phyloP scores from a whole-genome alignment of 2,888 invertebrate genomes.

The Craniophora ligustri region DNA sequence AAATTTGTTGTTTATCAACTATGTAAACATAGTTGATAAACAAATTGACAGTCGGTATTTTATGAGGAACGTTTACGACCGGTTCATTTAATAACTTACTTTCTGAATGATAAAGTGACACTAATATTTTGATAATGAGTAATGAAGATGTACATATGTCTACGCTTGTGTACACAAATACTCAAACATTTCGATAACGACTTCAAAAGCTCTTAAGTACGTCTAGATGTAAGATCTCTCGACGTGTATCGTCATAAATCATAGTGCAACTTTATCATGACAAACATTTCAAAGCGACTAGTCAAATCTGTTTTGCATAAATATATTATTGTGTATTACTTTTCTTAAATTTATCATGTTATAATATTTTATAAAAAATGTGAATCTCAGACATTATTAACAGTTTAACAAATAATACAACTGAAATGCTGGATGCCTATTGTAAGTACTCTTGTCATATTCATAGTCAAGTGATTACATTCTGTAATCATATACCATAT shows the following conservation, averaged over 20 bases:
- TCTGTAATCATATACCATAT: too few relatives aligned
- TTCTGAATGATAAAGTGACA: conserved; percentile 26
- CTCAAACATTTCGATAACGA: conserved; percentile 29
- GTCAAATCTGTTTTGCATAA: conserved; percentile 13
- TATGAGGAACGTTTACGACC: conserved; percentile 40
- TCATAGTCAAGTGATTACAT: too few relatives aligned
- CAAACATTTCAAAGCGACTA: conserved; percentile 28
- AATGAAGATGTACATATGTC: conserved; percentile 35
- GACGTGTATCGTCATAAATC: conserved; percentile 31
- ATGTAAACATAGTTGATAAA: conserved; percentile 49
- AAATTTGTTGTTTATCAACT: conserved; percentile 49
- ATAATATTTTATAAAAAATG: too few relatives aligned
- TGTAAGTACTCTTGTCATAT: too few relatives aligned
- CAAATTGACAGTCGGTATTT: conserved; percentile 47
- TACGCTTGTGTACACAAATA: conserved; percentile 27
- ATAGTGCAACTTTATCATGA: conserved; percentile 39
- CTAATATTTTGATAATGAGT: conserved; percentile 38
- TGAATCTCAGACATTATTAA: too few relatives aligned
- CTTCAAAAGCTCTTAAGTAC: conserved; percentile 40
- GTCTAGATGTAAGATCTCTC: conserved; percentile 29
- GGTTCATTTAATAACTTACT: conserved; percentile 40
- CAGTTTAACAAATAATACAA: too few relatives aligned
- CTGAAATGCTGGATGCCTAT: too few relatives aligned
- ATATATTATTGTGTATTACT: background rate
- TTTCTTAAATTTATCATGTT: background rate